Evolutionary conservation across 92 coral and sea anemone species (phyloP).

Genomic region (Hydrozoanthus gracilis): DNA sequence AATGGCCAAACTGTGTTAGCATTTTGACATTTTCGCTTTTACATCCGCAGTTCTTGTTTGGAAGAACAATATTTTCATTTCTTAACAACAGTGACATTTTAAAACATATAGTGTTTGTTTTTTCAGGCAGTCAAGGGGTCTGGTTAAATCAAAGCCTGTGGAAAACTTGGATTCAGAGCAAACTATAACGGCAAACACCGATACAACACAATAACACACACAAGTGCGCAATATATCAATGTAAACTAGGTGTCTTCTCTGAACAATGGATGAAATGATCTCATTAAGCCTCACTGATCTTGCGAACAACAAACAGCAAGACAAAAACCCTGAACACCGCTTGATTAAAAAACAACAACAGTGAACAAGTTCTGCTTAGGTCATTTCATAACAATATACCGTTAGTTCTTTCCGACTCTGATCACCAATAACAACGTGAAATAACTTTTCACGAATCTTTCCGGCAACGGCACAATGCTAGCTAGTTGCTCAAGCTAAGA

Average conservation of each 20-base stretch:
- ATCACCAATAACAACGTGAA: no score
- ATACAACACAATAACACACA: not conserved
- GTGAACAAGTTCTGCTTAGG: no score
- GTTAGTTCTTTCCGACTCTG: no score
- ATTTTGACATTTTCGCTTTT: constrained; percentile 4
- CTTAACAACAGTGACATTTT: constrained; percentile 1
- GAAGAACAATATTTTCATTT: constrained; percentile 25
- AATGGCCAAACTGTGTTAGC: not conserved
- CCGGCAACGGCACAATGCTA: no score
- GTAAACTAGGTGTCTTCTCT: not conserved
- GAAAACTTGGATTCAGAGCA: not conserved
- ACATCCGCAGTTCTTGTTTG: constrained; percentile 37
- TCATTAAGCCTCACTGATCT: not conserved
- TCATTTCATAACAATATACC: no score
- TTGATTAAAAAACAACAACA: no score
- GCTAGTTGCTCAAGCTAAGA: no score
- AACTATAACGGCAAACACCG: not conserved
- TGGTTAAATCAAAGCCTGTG: constrained; percentile 3
- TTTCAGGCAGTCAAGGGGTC: constrained; percentile 7
- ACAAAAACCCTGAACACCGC: not conserved
- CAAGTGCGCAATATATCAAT: no score
- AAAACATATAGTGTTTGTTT: constrained; percentile 15
- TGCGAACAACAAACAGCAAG: not conserved
- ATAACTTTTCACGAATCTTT: no score
- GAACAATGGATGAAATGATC: not conserved